Percentiles rank a stretch among this genome's conserved stretches.
These are phyloP conservation scores for Mesoclemmys tuberculata DNA, from an alignment of 2,113 vertebrate genomes.

Conservation along the genomic window DNA sequence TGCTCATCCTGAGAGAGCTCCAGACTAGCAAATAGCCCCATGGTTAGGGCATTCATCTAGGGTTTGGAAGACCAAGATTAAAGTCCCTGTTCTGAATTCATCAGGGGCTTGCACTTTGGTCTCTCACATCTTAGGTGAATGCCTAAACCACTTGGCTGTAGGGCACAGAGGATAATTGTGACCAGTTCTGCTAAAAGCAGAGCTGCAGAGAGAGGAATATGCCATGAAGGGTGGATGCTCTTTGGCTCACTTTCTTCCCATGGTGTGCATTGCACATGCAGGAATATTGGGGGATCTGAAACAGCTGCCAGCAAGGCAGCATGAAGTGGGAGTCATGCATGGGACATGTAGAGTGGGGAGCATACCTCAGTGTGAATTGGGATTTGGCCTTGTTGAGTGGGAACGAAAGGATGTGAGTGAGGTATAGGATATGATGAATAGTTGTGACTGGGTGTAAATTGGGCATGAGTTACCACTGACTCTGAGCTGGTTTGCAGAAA, in stretches of 20 bases:
- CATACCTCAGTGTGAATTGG: rapidly evolving
- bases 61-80: too few relatives aligned
- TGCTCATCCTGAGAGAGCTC: too few relatives aligned
- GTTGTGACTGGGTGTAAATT: background rate
- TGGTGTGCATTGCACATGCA: rapidly evolving
- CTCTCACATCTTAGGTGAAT: too few relatives aligned
- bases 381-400: rapidly evolving
- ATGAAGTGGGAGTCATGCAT: background rate
- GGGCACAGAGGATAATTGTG: background rate
- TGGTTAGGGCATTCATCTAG: too few relatives aligned
- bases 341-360: rapidly evolving
- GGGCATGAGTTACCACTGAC: background rate
- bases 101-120: too few relatives aligned
- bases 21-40: too few relatives aligned
- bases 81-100: too few relatives aligned
- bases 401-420: background rate
- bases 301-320: background rate
- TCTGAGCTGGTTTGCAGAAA: background rate
- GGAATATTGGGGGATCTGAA: rapidly evolving
- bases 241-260: background rate
- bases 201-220: background rate
- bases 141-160: too few relatives aligned
- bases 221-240: background rate
- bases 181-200: background rate
- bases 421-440: background rate